phyloP scores from a whole-genome alignment of 2,888 invertebrate genomes.

The Tetramorium bicarinatum region DNA sequence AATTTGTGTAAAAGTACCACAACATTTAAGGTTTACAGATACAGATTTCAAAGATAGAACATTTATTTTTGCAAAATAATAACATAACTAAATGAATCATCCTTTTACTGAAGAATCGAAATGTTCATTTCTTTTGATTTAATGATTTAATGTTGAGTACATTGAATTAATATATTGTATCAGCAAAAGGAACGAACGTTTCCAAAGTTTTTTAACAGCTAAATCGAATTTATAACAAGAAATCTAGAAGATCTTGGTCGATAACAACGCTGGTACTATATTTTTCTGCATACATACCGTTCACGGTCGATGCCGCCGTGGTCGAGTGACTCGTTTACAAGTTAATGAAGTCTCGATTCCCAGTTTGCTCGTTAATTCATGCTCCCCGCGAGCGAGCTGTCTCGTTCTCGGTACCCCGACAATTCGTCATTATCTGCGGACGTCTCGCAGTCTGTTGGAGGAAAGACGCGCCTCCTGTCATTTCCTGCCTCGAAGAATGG shows the following conservation, averaged over 20 bases:
- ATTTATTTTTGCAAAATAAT: neutral
- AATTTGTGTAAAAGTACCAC: neutral
- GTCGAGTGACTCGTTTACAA: conserved; percentile 49
- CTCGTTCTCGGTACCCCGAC: conserved; percentile 40
- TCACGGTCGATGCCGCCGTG: conserved; percentile 14
- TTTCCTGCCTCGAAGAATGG: conserved; percentile 1
- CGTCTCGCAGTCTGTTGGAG: conserved; percentile 30
- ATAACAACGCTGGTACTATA: conserved; percentile 21
- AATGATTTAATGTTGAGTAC: neutral
- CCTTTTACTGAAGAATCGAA: neutral
- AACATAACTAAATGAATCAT: conserved; percentile 2
- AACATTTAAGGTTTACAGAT: neutral
- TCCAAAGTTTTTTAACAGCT: neutral
- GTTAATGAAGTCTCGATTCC: conserved; percentile 53
- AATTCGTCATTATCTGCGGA: conserved; percentile 61
- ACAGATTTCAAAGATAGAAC: neutral
- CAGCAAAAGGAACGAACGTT: neutral
- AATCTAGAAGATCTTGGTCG: neutral
- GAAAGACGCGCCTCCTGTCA: conserved; percentile 10
- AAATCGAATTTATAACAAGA: conserved; percentile 6
- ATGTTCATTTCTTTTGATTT: neutral
- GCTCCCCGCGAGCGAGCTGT: conserved; percentile 19
- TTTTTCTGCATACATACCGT: conserved; percentile 24
- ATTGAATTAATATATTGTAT: conserved; percentile 1
- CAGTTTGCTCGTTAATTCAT: conserved; percentile 49